Evolutionary conservation across 2,797 vertebrate species (phyloP).

Genomic region (Acanthiza pusilla): DNA sequence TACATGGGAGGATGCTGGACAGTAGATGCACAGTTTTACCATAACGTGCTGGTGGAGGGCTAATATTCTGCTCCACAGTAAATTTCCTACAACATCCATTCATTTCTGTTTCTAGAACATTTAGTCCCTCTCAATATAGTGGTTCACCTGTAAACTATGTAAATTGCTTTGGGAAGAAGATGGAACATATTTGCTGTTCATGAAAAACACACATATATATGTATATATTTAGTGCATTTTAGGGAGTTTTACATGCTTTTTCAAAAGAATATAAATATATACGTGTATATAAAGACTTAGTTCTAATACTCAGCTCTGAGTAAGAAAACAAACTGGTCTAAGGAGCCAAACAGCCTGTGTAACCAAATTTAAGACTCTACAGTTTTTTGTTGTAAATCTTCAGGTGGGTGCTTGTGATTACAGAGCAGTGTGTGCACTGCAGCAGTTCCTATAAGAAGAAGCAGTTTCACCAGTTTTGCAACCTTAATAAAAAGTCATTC

Average conservation of each 20-base stretch:
- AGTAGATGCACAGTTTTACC: neutral
- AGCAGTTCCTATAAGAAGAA: slow-evolving; percentile 21
- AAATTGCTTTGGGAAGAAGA: neutral
- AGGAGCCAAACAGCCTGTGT: neutral
- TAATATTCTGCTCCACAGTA: neutral
- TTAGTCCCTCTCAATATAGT: neutral
- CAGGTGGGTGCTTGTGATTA: slow-evolving; percentile 4
- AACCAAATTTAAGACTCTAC: slow-evolving; percentile 24
- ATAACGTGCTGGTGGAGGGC: neutral
- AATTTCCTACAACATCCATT: neutral
- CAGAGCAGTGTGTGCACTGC: neutral
- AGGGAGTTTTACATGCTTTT: neutral
- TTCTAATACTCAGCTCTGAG: neutral
- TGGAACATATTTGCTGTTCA: neutral
- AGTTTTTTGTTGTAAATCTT: neutral
- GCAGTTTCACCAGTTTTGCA: slow-evolving; percentile 33
- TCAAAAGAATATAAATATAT: neutral
- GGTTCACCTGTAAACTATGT: neutral
- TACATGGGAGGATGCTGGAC: neutral
- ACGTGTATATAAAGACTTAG: neutral
- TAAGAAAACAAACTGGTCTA: slow-evolving; percentile 12
- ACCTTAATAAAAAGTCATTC: slow-evolving; percentile 1
- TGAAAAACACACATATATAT: neutral
- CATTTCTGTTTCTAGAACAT: neutral
- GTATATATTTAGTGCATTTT: neutral